phyloP scores from a whole-genome alignment of 1,140 invertebrate genomes.

The Orchestia grillus region DNA sequence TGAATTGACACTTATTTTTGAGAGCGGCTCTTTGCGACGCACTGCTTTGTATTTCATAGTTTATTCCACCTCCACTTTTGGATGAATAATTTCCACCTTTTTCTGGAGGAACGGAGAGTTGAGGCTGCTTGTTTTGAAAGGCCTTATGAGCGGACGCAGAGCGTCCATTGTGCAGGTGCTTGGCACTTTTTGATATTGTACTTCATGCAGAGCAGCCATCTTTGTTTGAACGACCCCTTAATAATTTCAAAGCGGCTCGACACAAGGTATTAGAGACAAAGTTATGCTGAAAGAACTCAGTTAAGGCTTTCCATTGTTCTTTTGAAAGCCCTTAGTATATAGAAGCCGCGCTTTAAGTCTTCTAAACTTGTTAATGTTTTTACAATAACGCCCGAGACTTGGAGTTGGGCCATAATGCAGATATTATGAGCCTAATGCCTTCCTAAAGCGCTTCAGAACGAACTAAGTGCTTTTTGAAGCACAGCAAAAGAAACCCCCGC shows the following conservation, averaged over 20 bases:
- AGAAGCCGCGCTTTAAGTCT: slow-evolving; percentile 45
- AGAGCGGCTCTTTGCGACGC: not conserved
- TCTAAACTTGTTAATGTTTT: slow-evolving; percentile 52
- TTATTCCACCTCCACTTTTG: not conserved
- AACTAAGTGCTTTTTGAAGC: slow-evolving; percentile 47
- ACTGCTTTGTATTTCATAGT: not conserved
- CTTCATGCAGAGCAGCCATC: not conserved
- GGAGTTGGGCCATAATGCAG: slow-evolving; percentile 38
- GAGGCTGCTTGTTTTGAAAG: not conserved
- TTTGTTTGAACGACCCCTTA: not conserved
- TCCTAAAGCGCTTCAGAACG: not conserved
- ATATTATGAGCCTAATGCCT: slow-evolving; percentile 53
- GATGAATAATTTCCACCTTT: not conserved
- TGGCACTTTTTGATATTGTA: not conserved
- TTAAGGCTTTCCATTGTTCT: slow-evolving; percentile 28
- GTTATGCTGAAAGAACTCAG: not conserved
- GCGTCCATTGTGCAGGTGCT: not conserved
- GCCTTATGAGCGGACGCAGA: not conserved
- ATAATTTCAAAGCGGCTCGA: not conserved
- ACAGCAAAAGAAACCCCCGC: not conserved
- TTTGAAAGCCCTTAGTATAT: slow-evolving; percentile 31
- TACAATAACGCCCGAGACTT: slow-evolving; percentile 37
- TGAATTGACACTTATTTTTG: not conserved
- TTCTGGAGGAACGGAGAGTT: not conserved
- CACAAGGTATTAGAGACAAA: not conserved